Evolutionary conservation across 1,140 invertebrate species (phyloP), one percentile per base, ranked within the genome.

Genomic region (Drosophila melanica): DNA sequence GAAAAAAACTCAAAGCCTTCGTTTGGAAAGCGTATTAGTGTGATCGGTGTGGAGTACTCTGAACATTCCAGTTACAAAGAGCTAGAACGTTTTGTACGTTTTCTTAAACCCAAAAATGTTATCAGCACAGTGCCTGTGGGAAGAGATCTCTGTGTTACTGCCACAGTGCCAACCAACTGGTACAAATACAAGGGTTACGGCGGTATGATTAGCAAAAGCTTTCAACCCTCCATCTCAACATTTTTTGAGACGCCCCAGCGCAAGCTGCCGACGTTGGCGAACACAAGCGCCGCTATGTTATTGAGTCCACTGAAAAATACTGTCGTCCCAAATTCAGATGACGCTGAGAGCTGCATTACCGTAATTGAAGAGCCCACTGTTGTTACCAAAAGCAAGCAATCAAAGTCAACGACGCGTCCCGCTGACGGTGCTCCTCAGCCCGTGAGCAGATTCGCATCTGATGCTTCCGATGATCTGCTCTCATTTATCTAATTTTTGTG

Each of bases 21-120:
- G 1, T 81, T 74, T 59, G 77, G 91, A n/a, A 81, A 81, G n/a
- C 68, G 69, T 20, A 89, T 92, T 8, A 91, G 90, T 67, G 71
- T 79, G 7, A 73, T 92, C 14, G 91, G 90, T 4, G 73, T 91
- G 14, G 90, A 92, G 45, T 92, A 92, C 54, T 92, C 90, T 0
- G 91, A 92, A 27, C 91, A 92, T 76, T 92, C 91, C 0, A 91
- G 90, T 57, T 85, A 91, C 47, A 76, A 75, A 30, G 91, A 92
- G 37, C 55, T 92, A 6, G 75, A 90, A 60, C 77, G 91, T 4
- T 92, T 92, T 53, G 90, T 92, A n/a, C 75, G 79, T 10, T 92
- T 80, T 16, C 27, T 92, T 0, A 92, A 91, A n/a, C 90, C 90
- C 4, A 75, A 75, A 39, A 45, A 69, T 6, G 89, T 92, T 3